Evolutionary conservation across 2,888 invertebrate genomes (phyloP).

Genomic region (Limnephilus lunatus): DNA sequence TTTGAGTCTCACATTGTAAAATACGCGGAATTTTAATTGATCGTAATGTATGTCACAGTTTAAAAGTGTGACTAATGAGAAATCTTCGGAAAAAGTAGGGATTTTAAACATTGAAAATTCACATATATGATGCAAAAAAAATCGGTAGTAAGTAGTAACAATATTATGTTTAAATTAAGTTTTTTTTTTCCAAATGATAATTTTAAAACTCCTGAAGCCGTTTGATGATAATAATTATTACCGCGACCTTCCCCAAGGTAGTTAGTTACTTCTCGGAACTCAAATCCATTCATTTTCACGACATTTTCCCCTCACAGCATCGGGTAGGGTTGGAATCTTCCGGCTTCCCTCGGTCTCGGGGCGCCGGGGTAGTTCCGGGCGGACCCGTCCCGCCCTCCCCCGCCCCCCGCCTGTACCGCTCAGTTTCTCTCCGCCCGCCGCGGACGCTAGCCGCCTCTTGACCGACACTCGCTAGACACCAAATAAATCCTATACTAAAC

Average conservation of each 20-base stretch:
- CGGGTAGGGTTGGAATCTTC: slow-evolving; percentile 25
- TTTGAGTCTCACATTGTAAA: neutral
- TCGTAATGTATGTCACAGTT: too few species aligned
- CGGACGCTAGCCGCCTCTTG: slow-evolving; percentile 61
- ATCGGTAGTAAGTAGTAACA: too few species aligned
- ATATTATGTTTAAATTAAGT: too few species aligned
- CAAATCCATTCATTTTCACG: slow-evolving; percentile 3
- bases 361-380: slow-evolving; percentile 41
- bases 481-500: neutral
- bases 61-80: neutral
- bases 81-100: neutral
- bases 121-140: too few species aligned
- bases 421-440: slow-evolving; percentile 62
- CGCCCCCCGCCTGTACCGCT: slow-evolving; percentile 44
- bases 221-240: slow-evolving; percentile 26
- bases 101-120: neutral
- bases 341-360: slow-evolving; percentile 38
- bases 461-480: slow-evolving; percentile 39
- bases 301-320: slow-evolving; percentile 19
- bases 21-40: too few species aligned
- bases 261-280: neutral
- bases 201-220: neutral
- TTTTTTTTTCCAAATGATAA: too few species aligned
- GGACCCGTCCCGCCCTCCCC: slow-evolving; percentile 27
- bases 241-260: slow-evolving; percentile 50